Base-by-base conservation (phyloP, 2,888 invertebrate species). In the Pycnomerus fuliginosus region DNA sequence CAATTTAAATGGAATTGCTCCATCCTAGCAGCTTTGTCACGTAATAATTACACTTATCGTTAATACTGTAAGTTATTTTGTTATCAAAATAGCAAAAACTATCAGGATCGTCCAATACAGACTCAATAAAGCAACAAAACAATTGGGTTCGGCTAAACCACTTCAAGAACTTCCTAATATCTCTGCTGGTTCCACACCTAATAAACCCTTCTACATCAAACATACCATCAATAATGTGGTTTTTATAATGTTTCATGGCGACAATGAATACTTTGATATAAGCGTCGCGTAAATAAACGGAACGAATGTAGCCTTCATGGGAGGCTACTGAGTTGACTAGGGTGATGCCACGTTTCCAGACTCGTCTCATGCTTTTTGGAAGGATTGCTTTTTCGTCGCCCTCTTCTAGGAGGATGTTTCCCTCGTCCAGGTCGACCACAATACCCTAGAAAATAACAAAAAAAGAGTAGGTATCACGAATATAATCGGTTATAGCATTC, bases 71-170 rank as follows among this genome's bases (percentile, higher is more conserved):
- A 56, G 35, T n/a, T n/a, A 70, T 69, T 50, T 69, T 62, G 46
- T 62, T 67, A 52, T 71, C 69, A 48, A 72, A 70, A 24, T 63
- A 55, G n/a, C 56, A 48, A 44, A 68, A 62, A 51, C 58, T 67
- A 23, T 63, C 59, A 0, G 68, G 61, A 51, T 69, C 62, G 17
- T 53, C 54, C 4, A 64, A 16, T 15, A 67, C 65, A 10, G 64
- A 76, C 53, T 83, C 80, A 36, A 84, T 76, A 68, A 87, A 90
- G 33, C 83, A 80, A 48, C 83, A 80, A 69, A 91, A 91, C 87
- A 90, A 89, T 1, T 88, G 85, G 0, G 90, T 90, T 65, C 90
- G 89, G 0, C 85, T 82, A 71, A 92, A 91, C 90, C 90, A 91
- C 54, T 89, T 87, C 1, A 91, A 74, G 69, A 91, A 90, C 57